Evolutionary conservation across 1,140 invertebrate species (phyloP).

Genomic region (Cryptotermes secundus): DNA sequence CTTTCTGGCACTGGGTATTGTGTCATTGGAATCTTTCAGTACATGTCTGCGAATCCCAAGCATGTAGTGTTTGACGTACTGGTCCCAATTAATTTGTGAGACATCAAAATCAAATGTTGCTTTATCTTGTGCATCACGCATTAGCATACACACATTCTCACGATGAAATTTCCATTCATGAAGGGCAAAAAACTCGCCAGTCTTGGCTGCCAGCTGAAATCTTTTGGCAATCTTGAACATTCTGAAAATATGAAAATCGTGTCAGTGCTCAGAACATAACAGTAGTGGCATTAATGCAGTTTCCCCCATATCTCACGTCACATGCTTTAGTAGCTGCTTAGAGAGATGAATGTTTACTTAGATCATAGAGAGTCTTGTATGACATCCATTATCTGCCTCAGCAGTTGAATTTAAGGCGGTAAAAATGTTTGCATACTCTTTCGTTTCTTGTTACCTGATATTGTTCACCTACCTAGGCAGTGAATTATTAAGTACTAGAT

Average conservation of each 20-base stretch:
- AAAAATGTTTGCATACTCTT: no score
- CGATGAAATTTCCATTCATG: conserved; percentile 84
- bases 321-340: no score
- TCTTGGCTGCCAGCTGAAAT: conserved; percentile 72
- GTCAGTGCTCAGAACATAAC: no score
- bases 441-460: no score
- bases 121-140: conserved; percentile 58
- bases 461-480: no score
- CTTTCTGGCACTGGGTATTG: conserved; percentile 60
- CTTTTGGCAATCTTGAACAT: conserved; percentile 82
- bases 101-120: conserved; percentile 62
- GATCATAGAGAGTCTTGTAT: no score
- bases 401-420: no score
- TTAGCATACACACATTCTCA: conserved; percentile 69
- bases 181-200: conserved; percentile 83
- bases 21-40: conserved; percentile 70
- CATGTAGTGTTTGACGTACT: conserved; percentile 71
- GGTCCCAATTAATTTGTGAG: conserved; percentile 61
- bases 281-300: no score
- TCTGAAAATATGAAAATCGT: conserved; percentile 50
- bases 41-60: conserved; percentile 76
- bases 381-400: no score
- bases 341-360: no score
- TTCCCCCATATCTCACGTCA: no score
- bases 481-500: no score